Evolutionary conservation across 2,113 vertebrate genomes (phyloP).

Genomic region (Colinus virginianus): DNA sequence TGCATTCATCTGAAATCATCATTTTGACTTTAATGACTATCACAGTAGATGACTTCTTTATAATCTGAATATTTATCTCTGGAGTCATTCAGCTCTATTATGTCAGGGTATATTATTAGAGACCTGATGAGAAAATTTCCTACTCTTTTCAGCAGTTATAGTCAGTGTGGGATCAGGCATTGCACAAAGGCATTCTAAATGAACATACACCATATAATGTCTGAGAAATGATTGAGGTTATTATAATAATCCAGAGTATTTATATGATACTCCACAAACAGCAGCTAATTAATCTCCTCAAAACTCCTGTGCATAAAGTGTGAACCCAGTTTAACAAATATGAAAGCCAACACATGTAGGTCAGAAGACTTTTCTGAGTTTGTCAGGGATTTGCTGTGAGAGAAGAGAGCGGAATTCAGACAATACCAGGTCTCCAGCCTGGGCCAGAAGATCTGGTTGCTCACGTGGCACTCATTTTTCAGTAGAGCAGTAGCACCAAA

Average conservation of each 20-base stretch:
- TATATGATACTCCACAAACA: slow-evolving; percentile 3
- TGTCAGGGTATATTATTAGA: neutral
- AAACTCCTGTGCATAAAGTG: slow-evolving; percentile 46
- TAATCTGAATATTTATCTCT: slow-evolving; percentile 37
- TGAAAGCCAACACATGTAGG: slow-evolving; percentile 35
- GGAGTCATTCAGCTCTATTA: neutral
- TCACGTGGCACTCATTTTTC: neutral
- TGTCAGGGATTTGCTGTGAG: neutral
- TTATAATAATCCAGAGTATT: neutral
- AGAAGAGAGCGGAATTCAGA: neutral
- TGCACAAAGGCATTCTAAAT: neutral
- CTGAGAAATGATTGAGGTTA: neutral
- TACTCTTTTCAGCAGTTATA: neutral
- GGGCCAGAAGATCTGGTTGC: neutral
- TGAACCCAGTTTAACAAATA: slow-evolving; percentile 7
- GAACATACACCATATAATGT: neutral
- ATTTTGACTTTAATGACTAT: slow-evolving; percentile 2
- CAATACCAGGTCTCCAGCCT: neutral
- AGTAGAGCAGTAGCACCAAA: neutral
- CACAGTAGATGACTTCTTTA: neutral
- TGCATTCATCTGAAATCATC: neutral
- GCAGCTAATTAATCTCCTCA: slow-evolving; percentile 54
- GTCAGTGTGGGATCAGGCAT: slow-evolving; percentile 29
- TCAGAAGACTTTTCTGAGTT: neutral
- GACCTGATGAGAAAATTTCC: slow-evolving; percentile 4